Evolutionary conservation across 2,888 invertebrate genomes (phyloP).

Genomic region (Drosophila nr. medialis): DNA sequence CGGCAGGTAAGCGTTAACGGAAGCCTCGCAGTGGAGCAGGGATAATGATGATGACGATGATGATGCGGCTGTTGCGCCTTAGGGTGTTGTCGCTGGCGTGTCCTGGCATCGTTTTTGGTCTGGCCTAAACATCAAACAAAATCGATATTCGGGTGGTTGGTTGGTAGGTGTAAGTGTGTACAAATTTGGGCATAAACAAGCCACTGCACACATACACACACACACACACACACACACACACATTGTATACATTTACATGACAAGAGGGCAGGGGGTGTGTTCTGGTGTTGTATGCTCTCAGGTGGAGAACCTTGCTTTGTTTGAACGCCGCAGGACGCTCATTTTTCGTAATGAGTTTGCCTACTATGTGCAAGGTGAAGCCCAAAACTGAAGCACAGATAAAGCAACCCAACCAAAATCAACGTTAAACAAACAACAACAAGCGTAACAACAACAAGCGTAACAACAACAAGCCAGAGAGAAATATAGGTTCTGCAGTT

Average conservation of each 20-base stretch:
- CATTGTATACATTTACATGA: conserved; percentile 34
- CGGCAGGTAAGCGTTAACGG: conserved; percentile 51
- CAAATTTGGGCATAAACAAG: conserved; percentile 79
- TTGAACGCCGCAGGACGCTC: conserved; percentile 78
- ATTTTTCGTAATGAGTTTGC: conserved; percentile 80
- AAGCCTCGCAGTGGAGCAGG: conserved; percentile 41
- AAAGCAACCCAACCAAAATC: conserved; percentile 30
- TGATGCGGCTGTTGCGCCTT: conserved; percentile 40
- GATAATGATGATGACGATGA: conserved; percentile 24
- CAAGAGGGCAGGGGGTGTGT: conserved; percentile 11
- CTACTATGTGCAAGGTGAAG: conserved; percentile 56
- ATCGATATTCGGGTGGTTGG: conserved; percentile 72
- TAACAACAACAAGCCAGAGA: conserved; percentile 12
- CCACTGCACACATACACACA: conserved; percentile 33
- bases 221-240: conserved; percentile 27
- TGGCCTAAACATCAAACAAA: conserved; percentile 77
- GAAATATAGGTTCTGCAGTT: conserved; percentile 21
- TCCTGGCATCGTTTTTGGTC: conserved; percentile 42
- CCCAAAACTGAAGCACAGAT: conserved; percentile 34
- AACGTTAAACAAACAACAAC: conserved; percentile 37
- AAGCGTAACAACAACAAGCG: conserved; percentile 8
- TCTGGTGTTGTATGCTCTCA: conserved; percentile 25
- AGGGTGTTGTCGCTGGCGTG: conserved; percentile 37
- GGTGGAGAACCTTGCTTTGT: conserved; percentile 68
- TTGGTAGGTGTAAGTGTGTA: conserved; percentile 18